These are phyloP conservation scores for Steinernema hermaphroditum DNA, from an alignment of 2,888 invertebrate species.

Conservation along the genomic window DNA sequence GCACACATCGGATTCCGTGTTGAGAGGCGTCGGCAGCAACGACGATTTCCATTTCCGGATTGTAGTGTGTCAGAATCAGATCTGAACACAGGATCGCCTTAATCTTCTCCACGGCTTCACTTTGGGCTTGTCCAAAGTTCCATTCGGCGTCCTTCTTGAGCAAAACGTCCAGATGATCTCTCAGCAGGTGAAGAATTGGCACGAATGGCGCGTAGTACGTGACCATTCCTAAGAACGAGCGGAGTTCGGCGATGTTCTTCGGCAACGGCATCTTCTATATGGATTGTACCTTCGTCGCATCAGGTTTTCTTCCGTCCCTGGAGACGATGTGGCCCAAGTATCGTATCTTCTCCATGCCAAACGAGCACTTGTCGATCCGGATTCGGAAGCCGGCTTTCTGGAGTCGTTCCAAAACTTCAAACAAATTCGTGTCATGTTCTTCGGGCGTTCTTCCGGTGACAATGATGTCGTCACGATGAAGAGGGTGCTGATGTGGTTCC, in stretches of 20 bases:
- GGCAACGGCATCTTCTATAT: no score
- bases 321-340: constrained; percentile 42
- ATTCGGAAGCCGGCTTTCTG: constrained; percentile 37
- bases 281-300: constrained; percentile 43
- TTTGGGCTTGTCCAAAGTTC: constrained; percentile 37
- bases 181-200: constrained; percentile 20
- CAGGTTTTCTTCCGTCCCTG: constrained; percentile 39
- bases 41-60: constrained; percentile 55
- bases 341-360: constrained; percentile 25
- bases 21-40: constrained; percentile 67
- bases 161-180: constrained; percentile 39
- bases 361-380: constrained; percentile 39
- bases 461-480: constrained; percentile 47
- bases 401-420: constrained; percentile 32
- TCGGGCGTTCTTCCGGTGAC: constrained; percentile 28
- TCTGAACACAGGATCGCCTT: constrained; percentile 52
- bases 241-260: constrained; percentile 23
- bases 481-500: constrained; percentile 43
- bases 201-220: constrained; percentile 38
- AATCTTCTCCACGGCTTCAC: constrained; percentile 37
- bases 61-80: constrained; percentile 59
- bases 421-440: constrained; percentile 39
- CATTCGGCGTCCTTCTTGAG: constrained; percentile 35
- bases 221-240: constrained; percentile 41
- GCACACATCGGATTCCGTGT: constrained; percentile 61